These are phyloP conservation scores for Anniella stebbinsi DNA, from an alignment of 2,797 vertebrate genomes.

Conservation along the genomic window DNA sequence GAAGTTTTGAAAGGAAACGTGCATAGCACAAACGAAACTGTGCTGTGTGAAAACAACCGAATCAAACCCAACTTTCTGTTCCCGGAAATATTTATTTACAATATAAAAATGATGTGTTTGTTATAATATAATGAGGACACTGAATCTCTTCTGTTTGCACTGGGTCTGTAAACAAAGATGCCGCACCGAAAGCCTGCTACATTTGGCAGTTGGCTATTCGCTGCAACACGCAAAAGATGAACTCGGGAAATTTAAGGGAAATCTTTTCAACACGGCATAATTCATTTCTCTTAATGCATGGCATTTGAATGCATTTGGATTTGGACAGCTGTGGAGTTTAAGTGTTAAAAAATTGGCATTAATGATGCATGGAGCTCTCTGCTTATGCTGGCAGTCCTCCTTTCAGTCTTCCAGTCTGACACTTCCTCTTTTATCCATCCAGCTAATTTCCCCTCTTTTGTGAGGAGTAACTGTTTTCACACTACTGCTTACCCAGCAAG, in stretches of 20 bases:
- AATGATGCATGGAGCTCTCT: constrained; percentile 81
- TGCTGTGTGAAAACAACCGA: constrained; percentile 74
- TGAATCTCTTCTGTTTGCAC: constrained; percentile 66
- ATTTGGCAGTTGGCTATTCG: constrained; percentile 64
- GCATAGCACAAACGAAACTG: constrained; percentile 70
- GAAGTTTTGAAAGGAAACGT: constrained; percentile 81
- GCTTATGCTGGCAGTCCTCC: constrained; percentile 78
- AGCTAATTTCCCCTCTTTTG: constrained; percentile 87
- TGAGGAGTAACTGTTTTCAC: constrained; percentile 86
- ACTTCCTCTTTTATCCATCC: constrained; percentile 83
- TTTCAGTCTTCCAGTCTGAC: constrained; percentile 83
- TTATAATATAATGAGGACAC: constrained; percentile 71
- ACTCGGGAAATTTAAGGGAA: constrained; percentile 75
- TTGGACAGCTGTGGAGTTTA: constrained; percentile 79
- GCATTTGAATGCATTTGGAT: constrained; percentile 78
- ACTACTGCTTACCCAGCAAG: constrained; percentile 83
- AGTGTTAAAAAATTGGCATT: constrained; percentile 81
- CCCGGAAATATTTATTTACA: constrained; percentile 76
- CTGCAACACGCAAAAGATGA: constrained; percentile 65
- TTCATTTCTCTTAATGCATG: constrained; percentile 74
- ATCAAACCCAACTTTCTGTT: constrained; percentile 80
- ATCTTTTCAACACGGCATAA: constrained; percentile 74
- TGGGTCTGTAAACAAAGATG: constrained; percentile 72
- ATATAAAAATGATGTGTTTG: constrained; percentile 75
- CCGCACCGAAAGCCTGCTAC: constrained; percentile 49